Percentiles rank a stretch among this genome's conserved stretches.
Evolutionary conservation across 1,140 invertebrate species (phyloP).

Genomic region (Doryteuthis pealeii): DNA sequence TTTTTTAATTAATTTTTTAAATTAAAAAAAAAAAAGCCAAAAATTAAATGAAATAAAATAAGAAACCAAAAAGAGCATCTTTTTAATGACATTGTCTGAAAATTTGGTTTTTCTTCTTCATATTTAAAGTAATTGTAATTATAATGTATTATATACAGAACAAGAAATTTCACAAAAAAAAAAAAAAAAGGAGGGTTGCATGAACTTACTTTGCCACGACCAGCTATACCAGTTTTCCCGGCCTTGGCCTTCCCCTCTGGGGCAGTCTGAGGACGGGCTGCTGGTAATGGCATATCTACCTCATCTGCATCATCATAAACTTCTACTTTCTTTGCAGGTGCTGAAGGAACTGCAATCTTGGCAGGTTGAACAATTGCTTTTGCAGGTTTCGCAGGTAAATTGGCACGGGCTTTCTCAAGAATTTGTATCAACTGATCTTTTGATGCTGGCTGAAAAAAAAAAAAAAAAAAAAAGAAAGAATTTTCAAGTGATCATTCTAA

Average conservation of each 20-base stretch:
- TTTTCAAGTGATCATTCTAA: no score
- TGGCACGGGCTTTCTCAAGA: conserved; percentile 83
- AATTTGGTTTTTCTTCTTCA: no score
- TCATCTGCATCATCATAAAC: conserved; percentile 15
- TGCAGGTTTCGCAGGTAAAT: conserved; percentile 74
- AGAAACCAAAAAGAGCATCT: no score
- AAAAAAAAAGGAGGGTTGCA: no score
- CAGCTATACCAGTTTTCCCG: conserved; percentile 17
- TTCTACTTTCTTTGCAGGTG: neutral
- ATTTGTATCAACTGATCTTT: conserved; percentile 76
- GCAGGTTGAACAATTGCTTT: conserved; percentile 30
- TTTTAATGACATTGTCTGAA: no score
- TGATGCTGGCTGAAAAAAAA: conserved; percentile 70
- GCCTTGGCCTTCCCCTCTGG: conserved; percentile 8
- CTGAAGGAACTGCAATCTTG: conserved; percentile 16
- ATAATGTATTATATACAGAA: no score
- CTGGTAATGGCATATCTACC: conserved; percentile 22
- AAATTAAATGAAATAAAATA: no score
- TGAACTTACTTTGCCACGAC: conserved; percentile 2
- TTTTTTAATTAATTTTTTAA: no score
- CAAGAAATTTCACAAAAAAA: no score
- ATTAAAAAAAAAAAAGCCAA: no score
- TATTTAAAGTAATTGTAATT: no score
- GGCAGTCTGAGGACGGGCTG: conserved; percentile 24
- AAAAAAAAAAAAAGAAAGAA: neutral